A percentile compares a stretch with the other conserved stretches of the same genome.
phyloP scores from a whole-genome alignment of 2,888 invertebrate genomes.

The Calameuta pallipes region DNA sequence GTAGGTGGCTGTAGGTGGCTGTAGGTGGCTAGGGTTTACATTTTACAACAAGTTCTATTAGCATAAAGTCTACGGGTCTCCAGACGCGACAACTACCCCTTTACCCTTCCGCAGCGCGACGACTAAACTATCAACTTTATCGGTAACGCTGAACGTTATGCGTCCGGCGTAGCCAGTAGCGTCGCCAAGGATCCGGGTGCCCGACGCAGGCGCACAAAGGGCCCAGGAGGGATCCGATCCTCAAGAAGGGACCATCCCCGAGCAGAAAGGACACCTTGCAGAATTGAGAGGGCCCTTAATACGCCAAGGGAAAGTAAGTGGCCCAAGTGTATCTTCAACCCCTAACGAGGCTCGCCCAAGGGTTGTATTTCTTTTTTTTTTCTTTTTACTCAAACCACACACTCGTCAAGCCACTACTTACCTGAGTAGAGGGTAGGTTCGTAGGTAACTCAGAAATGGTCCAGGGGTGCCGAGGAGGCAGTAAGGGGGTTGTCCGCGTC shows the following conservation, averaged over 20 bases:
- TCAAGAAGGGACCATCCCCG: background rate
- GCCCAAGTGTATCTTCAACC: background rate
- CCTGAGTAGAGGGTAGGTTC: background rate
- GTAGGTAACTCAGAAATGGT: background rate
- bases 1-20: too few relatives aligned
- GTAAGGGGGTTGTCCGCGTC: background rate
- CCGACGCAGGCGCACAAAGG: background rate
- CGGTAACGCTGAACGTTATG: conserved; percentile 43
- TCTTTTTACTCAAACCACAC: background rate
- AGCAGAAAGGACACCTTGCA: background rate
- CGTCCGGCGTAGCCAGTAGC: conserved; percentile 22
- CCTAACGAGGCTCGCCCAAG: background rate
- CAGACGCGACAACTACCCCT: conserved; percentile 50
- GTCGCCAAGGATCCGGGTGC: background rate
- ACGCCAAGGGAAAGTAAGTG: background rate
- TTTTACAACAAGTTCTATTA: conserved; percentile 54
- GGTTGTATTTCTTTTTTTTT: background rate
- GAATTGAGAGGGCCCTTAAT: background rate
- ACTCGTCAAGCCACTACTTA: background rate
- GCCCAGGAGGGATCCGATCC: background rate
- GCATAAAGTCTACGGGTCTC: conserved; percentile 53
- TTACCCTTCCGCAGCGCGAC: conserved; percentile 12
- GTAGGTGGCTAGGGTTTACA: conserved; percentile 30
- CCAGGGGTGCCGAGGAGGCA: background rate
- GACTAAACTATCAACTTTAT: conserved; percentile 55